Percentiles rank a stretch among this genome's conserved stretches.
Evolutionary conservation across 2,888 invertebrate species (phyloP).

Genomic region (Ischnus inquisitorius): DNA sequence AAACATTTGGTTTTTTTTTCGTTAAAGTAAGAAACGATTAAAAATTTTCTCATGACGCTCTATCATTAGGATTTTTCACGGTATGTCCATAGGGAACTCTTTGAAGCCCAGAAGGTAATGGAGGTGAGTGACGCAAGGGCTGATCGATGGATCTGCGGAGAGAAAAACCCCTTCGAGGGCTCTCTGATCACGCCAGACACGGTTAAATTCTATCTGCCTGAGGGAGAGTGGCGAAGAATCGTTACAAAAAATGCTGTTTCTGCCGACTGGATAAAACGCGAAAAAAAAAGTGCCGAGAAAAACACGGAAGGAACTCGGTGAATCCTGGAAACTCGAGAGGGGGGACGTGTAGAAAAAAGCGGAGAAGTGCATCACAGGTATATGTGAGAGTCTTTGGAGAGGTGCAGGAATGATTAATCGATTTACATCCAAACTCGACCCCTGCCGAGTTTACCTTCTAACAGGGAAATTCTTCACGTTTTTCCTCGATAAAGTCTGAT

Average conservation of each 20-base stretch:
- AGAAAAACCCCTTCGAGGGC: constrained; percentile 78
- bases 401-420: constrained; percentile 70
- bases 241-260: constrained; percentile 41
- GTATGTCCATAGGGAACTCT: constrained; percentile 79
- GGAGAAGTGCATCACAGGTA: constrained; percentile 54
- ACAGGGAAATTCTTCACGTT: constrained; percentile 56
- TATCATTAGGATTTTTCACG: constrained; percentile 84
- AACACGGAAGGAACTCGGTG: constrained; percentile 59
- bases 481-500: constrained; percentile 62
- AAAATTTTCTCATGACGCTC: constrained; percentile 83
- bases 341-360: constrained; percentile 36
- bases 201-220: constrained; percentile 32
- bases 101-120: constrained; percentile 73
- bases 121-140: constrained; percentile 56
- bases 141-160: constrained; percentile 81
- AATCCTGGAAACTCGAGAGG: constrained; percentile 66
- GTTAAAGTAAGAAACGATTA: constrained; percentile 79
- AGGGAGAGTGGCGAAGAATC: constrained; percentile 44
- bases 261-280: constrained; percentile 42
- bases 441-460: constrained; percentile 41
- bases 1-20: constrained; percentile 37
- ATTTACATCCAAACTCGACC: constrained; percentile 55
- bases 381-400: constrained; percentile 40
- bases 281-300: constrained; percentile 37
- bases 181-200: constrained; percentile 49